Base-by-base conservation (phyloP, 1,140 invertebrate species). In the Thereuonema tuberculata region DNA sequence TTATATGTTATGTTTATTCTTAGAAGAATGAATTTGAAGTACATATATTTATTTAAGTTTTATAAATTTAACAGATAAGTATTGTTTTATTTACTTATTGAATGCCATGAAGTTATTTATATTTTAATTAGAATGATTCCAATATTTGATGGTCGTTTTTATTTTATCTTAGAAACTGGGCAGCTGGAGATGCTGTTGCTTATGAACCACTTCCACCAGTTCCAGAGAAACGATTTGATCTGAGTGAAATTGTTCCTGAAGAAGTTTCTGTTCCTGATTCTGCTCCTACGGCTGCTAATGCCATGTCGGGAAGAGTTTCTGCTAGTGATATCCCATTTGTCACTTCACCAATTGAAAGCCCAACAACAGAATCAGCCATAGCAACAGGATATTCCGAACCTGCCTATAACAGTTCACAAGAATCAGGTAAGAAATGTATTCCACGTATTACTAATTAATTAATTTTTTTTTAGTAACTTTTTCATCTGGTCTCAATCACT, bases 311-410 rank as follows among this genome's bases (percentile, higher is more conserved):
- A 9, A 81, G 83, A 66, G 79, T 90, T 37, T 84, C 87, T 60
- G 88, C 89, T 48, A 89, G 84, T 75, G 87, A 91, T 69, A 76
- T 91, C 68, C 89, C 87, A 3, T 91, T 91, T 67, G 91, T 91
- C 82, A 91, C 87, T 31, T 87, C 87, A 57, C 87, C 87, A 0
- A 77, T 86, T 48, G 72, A 62, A 26, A 78, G 49, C 72, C 59
- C 64, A 50, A 64, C 66, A 14, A 21, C 21, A 55, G 12, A 27
- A 37, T 37, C 31, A 37, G 5, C 31, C 5, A 37, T 37, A 5
- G 17, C 31, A 5, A 37, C 5, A 9, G 31, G 17, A 37, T 37
- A 17, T 9, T 37, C 17, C 27, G 53, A 55, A 3, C 23, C 23
- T 26, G 53, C 27, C 15, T 55, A 55, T 29, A 55, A 55, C 21